These are phyloP conservation scores for Scolopax rusticola DNA, from an alignment of 2,797 vertebrate genomes.

Conservation along the genomic window DNA sequence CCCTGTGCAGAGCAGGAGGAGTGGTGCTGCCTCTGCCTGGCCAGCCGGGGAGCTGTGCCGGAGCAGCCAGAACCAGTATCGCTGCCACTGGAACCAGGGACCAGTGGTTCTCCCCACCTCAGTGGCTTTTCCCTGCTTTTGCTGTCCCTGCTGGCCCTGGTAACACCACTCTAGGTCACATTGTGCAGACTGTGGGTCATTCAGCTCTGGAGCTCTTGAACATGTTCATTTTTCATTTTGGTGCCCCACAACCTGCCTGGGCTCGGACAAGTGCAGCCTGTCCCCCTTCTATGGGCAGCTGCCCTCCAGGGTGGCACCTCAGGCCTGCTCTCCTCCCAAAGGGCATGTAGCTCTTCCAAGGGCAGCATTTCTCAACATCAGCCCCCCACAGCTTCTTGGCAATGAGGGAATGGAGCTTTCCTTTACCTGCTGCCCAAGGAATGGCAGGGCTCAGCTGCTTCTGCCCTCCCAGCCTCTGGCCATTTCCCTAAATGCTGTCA, in stretches of 20 bases:
- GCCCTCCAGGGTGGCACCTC: background rate
- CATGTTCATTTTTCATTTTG: accelerated
- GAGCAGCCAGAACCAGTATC: background rate
- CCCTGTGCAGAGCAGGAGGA: background rate
- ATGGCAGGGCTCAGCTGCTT: background rate
- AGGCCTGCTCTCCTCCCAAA: accelerated
- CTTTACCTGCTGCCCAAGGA: background rate
- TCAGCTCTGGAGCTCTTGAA: background rate
- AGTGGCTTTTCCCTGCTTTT: background rate
- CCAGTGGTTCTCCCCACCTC: accelerated
- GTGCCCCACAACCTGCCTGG: accelerated
- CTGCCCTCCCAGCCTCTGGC: background rate
- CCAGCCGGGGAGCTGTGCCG: accelerated
- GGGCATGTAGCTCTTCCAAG: accelerated
- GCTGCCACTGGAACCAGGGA: accelerated
- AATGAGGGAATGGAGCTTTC: background rate
- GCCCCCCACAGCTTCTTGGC: background rate
- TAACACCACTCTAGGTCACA: accelerated
- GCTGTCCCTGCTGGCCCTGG: background rate
- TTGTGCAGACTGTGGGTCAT: accelerated
- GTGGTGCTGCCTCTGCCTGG: background rate
- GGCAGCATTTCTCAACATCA: background rate
- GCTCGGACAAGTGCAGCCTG: accelerated
- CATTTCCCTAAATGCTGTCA: background rate
- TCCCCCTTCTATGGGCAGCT: accelerated